These are phyloP conservation scores for Paedocypris sp. DNA, from an alignment of 2,113 vertebrate species.

Conservation along the genomic window DNA sequence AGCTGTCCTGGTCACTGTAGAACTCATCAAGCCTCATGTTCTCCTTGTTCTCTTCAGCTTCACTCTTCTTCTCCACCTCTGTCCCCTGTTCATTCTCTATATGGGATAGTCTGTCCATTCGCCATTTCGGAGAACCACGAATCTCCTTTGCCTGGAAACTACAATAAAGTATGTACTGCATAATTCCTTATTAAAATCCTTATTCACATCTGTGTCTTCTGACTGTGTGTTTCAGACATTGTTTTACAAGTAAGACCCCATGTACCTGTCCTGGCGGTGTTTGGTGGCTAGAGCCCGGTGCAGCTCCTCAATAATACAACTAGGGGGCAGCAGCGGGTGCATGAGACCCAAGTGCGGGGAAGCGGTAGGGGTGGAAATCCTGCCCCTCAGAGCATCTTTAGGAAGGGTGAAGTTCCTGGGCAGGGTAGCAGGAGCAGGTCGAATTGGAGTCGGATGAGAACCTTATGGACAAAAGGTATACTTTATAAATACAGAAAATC, in stretches of 20 bases:
- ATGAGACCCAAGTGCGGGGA: slow-evolving; percentile 77
- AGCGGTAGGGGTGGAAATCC: slow-evolving; percentile 76
- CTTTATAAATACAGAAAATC: no score
- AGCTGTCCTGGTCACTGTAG: slow-evolving; percentile 75
- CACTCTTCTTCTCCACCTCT: slow-evolving; percentile 66
- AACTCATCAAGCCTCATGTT: slow-evolving; percentile 76
- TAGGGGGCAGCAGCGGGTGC: slow-evolving; percentile 79
- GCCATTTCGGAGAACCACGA: slow-evolving; percentile 77
- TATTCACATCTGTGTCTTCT: not conserved
- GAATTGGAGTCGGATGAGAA: slow-evolving; percentile 53
- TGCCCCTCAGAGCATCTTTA: slow-evolving; percentile 65
- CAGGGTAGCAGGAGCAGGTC: slow-evolving; percentile 66
- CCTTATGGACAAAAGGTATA: slow-evolving; percentile 26
- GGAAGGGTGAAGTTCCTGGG: slow-evolving; percentile 67
- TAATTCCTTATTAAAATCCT: no score
- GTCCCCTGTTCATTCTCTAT: slow-evolving; percentile 61
- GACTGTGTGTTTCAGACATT: no score
- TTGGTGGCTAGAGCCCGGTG: slow-evolving; percentile 88
- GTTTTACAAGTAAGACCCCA: no score
- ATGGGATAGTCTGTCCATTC: slow-evolving; percentile 69
- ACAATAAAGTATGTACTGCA: not conserved
- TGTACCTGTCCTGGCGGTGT: slow-evolving; percentile 95
- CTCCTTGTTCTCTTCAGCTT: slow-evolving; percentile 91
- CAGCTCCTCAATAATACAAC: slow-evolving; percentile 92
- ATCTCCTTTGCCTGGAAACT: slow-evolving; percentile 80